Evolutionary conservation across 2,797 vertebrate genomes (phyloP).

Genomic region (Ammospiza maritima): DNA sequence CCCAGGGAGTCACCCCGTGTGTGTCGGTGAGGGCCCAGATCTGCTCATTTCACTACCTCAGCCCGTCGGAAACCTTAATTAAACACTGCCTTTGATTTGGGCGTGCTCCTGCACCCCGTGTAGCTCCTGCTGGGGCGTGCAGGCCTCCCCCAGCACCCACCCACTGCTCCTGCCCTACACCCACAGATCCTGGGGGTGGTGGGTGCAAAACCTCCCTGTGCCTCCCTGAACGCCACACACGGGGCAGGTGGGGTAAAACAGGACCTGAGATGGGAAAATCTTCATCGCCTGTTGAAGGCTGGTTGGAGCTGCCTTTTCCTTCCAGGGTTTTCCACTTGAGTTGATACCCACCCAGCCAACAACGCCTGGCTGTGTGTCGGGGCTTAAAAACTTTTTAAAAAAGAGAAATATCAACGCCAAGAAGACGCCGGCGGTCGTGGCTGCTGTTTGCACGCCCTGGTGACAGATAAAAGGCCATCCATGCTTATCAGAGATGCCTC

Average conservation of each 20-base stretch:
- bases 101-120: not conserved
- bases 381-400: not conserved
- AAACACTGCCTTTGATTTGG: constrained; percentile 26
- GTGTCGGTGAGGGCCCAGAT: not conserved
- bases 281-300: not conserved
- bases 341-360: accelerated
- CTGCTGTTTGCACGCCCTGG: not conserved
- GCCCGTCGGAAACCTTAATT: constrained; percentile 30
- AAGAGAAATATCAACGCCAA: not conserved
- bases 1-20: not conserved
- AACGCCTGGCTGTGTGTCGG: accelerated
- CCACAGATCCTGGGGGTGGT: not conserved
- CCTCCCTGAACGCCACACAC: accelerated
- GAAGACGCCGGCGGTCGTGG: not conserved
- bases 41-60: constrained; percentile 15
- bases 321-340: not conserved
- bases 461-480: not conserved
- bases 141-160: not conserved
- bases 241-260: not conserved
- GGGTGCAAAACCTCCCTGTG: accelerated
- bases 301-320: not conserved
- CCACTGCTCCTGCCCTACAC: not conserved
- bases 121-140: not conserved
- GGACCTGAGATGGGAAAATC: accelerated
- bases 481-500: not conserved